These are phyloP conservation scores for Aphis craccivora DNA, from an alignment of 1,140 invertebrate genomes.

Conservation along the genomic window DNA sequence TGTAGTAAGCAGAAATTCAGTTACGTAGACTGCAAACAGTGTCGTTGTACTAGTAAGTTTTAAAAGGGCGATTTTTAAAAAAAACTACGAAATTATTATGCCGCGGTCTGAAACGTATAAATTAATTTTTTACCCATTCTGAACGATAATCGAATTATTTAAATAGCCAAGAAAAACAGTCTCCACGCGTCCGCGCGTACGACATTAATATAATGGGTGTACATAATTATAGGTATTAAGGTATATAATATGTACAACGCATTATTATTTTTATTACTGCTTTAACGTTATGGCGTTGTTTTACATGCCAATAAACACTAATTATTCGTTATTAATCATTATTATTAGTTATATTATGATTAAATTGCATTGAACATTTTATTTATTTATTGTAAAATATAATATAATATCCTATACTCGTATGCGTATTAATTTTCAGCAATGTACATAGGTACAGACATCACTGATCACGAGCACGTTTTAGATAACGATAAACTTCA, in stretches of 20 bases:
- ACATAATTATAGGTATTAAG: background rate
- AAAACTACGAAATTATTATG: background rate
- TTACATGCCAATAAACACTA: slow-evolving; percentile 3
- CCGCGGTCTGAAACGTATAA: background rate
- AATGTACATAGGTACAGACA: background rate
- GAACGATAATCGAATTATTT: background rate
- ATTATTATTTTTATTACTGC: background rate
- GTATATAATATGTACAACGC: background rate
- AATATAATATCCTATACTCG: background rate
- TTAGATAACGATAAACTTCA: background rate
- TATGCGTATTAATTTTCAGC: background rate
- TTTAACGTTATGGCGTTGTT: background rate
- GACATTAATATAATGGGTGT: background rate
- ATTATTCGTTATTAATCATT: background rate
- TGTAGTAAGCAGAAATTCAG: background rate
- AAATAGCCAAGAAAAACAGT: background rate
- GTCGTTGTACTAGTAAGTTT: background rate
- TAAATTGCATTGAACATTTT: background rate
- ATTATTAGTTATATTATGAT: background rate
- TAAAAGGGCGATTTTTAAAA: background rate
- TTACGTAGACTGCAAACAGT: background rate
- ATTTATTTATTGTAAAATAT: background rate
- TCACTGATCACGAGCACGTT: background rate
- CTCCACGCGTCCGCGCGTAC: background rate
- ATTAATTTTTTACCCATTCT: background rate